Percentiles rank a stretch among this genome's conserved stretches.
Conservation (phyloP, 2,888 invertebrate species). For the Ceratothoa steindachneri region DNA sequence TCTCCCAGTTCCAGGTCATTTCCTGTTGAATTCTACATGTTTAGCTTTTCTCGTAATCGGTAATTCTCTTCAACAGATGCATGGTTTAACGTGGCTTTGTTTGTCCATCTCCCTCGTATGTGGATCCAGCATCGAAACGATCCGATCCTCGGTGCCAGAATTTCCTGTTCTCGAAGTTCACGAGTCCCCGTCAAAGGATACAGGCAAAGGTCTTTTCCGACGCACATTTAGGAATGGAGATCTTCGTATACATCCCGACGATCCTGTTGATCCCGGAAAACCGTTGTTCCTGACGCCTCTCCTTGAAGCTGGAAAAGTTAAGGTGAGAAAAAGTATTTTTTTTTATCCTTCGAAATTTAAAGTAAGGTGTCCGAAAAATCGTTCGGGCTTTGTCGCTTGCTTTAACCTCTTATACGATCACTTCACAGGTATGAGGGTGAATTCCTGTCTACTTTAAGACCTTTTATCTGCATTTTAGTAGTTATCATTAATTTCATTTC, state of each 20-base stretch:
- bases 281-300: constrained; percentile 73
- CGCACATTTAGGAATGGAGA: not conserved
- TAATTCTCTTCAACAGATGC: not conserved
- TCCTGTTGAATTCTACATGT: not conserved
- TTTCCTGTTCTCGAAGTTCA: too few relatives aligned
- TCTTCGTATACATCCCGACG: not conserved
- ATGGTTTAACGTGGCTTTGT: not conserved
- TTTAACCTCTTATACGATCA: too few relatives aligned
- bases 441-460: too few relatives aligned
- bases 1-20: too few relatives aligned
- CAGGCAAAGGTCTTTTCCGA: not conserved
- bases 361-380: not conserved
- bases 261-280: constrained; percentile 53
- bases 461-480: too few relatives aligned
- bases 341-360: not conserved
- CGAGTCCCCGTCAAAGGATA: too few relatives aligned
- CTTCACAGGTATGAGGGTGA: too few relatives aligned
- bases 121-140: too few relatives aligned
- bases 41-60: not conserved
- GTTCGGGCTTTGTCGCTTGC: not conserved
- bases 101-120: too few relatives aligned
- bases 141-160: too few relatives aligned
- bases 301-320: constrained; percentile 63
- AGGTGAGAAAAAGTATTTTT: constrained; percentile 55
- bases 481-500: too few relatives aligned